phyloP scores from a whole-genome alignment of 1,140 invertebrate species.

The Hypsibius dujardini region DNA sequence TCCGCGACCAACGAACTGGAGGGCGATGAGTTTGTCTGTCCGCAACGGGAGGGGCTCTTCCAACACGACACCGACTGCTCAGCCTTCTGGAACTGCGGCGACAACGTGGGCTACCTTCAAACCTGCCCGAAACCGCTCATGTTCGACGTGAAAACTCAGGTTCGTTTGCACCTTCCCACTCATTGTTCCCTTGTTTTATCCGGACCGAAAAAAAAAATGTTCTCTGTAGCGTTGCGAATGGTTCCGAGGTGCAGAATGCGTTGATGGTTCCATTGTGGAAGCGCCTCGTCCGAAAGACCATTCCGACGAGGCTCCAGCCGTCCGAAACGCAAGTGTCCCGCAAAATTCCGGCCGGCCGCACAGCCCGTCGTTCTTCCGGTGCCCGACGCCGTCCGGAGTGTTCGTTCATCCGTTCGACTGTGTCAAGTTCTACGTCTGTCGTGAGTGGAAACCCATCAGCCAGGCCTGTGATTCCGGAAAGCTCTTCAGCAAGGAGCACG shows the following conservation, averaged over 20 bases:
- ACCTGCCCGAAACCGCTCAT: neutral
- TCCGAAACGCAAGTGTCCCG: neutral
- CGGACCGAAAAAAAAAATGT: neutral
- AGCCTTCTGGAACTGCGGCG: constrained; percentile 11
- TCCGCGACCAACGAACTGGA: neutral
- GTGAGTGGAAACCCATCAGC: neutral
- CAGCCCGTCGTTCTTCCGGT: neutral
- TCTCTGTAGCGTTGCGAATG: constrained; percentile 14
- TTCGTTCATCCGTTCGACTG: constrained; percentile 10
- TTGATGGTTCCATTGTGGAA: no score
- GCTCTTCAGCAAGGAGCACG: neutral
- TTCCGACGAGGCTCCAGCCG: neutral
- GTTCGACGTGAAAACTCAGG: neutral
- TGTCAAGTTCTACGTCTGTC: neutral
- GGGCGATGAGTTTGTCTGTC: neutral
- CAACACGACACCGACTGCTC: constrained; percentile 4
- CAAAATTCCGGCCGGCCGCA: neutral
- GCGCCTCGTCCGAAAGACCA: no score
- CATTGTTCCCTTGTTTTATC: neutral
- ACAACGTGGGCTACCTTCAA: neutral
- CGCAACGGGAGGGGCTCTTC: neutral
- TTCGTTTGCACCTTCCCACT: neutral
- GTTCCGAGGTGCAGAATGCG: neutral
- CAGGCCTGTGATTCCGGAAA: neutral
- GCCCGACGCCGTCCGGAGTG: neutral